Evolutionary conservation across 2,113 vertebrate species (phyloP), one percentile per base, ranked within the genome.

Genomic region (Chloropsis hardwickii): DNA sequence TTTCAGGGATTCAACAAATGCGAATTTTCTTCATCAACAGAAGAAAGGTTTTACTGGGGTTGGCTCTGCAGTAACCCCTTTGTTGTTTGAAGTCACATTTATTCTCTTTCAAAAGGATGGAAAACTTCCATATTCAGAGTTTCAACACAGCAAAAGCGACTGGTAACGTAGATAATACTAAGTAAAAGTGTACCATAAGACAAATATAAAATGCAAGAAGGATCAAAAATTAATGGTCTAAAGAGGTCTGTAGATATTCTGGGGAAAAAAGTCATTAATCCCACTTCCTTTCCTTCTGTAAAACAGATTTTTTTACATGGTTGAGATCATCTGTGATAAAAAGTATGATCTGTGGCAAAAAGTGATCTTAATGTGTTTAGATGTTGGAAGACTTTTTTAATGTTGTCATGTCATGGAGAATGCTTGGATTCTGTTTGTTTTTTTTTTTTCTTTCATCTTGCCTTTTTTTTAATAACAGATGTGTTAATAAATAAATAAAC

Each of bases 61-160:
- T 82, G 18, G 17, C 62, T 81, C 60, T 91, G 44, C 66, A 82
- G 40, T 73, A 91, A 80, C 51, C 44, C 11, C 25, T 94, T 88
- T 74, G 29, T 76, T 90, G 57, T 91, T 76, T 89, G 60, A 86
- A 95, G 64, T 92, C 37, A 90, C 69, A 81, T 61, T 94, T 94
- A 90, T 86, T 84, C 60, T 79, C 40, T 89, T 82, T 88, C 48
- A 60, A 81, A 91, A 84, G 9, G 37, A 44, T 69, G 25, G 58
- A 72, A 85, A 91, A 58, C 35, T 89, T 93, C 53, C 84, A 58
- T 66, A 78, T 85, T 77, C 66, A 61, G 48, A 66, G 69, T 73
- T 96, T 91, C 47, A 87, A 44, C 45, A 51, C 4, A 86, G 48
- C 22, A 81, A 87, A 92, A 95, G 89, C 62, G 24, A 42, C 14